phyloP scores from a whole-genome alignment of 2,797 vertebrate species.

The Galagoides demidoff region DNA sequence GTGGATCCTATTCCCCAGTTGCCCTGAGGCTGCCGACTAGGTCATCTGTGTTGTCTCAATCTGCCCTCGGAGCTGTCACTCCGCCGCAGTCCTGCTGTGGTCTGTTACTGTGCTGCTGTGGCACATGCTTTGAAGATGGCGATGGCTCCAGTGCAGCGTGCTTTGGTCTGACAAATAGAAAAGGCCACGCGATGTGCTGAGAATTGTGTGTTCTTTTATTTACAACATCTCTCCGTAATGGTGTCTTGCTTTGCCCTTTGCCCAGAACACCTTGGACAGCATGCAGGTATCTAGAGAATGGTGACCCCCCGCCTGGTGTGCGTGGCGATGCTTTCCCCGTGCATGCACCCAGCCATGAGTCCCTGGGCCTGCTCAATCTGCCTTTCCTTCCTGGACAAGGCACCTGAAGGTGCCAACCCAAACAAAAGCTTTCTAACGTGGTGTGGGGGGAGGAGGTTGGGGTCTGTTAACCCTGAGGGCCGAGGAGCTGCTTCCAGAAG shows the following conservation, averaged over 20 bases:
- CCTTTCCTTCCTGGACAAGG: neutral
- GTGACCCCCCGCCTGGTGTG: slow-evolving; percentile 74
- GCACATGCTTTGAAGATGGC: slow-evolving; percentile 60
- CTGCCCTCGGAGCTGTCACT: neutral
- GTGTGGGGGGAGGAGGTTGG: fast-evolving
- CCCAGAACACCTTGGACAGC: slow-evolving; percentile 99
- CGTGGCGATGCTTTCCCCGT: neutral
- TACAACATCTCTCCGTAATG: slow-evolving; percentile 89
- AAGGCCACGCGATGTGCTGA: neutral
- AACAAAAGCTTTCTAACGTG: neutral
- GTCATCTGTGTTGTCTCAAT: neutral
- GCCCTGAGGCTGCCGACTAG: neutral
- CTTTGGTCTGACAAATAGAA: slow-evolving; percentile 60
- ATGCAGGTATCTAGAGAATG: slow-evolving; percentile 96
- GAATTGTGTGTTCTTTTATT: slow-evolving; percentile 74
- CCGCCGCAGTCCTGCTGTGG: neutral
- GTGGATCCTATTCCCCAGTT: neutral
- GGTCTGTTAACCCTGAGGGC: fast-evolving
- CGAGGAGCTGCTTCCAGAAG: neutral
- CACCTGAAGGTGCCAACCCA: neutral
- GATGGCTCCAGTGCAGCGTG: neutral
- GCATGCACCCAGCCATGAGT: slow-evolving; percentile 71
- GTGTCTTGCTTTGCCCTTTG: slow-evolving; percentile 89
- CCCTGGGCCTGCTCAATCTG: slow-evolving; percentile 27
- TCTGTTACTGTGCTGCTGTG: neutral